Base-by-base conservation (phyloP, 2,113 vertebrate genomes). In the Nannobrachium achirus region DNA sequence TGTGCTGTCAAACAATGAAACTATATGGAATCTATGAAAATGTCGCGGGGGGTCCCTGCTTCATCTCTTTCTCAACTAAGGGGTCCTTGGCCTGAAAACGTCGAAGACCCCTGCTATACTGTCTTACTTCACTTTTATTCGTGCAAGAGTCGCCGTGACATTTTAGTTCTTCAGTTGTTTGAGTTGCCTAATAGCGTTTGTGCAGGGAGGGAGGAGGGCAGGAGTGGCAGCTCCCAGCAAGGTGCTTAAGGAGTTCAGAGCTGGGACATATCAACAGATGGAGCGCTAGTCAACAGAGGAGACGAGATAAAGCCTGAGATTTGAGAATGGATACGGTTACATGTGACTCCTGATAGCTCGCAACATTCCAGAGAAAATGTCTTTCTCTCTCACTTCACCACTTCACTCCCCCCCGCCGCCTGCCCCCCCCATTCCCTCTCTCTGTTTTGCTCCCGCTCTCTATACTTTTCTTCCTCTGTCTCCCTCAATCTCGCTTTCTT, bases 271-370 rank as follows among this genome's bases (percentile, higher is more conserved):
- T 33, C 25, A 33, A 64, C 77, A 62, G 63, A 67, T 53, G 65
- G 68, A 56, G 74, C 15, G 80, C 67, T 71, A 81, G 71, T 86
- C 79, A 80, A 78, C 79, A 82, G 84, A 58, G 0, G 69, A 56
- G 76, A 56, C 56, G 56, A 85, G 82, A 85, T 83, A 79, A 76
- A 78, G 76, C 72, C 48, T 45, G 71, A 86, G 81, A 88, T 83
- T 79, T 87, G 82, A 81, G 79, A 89, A 82, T 20, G 88, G 86
- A 87, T 88, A 86, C 69, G 70, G 86, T 88, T 86, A 80, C 79
- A 79, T 88, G 88, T 85, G 87, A 89, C 85, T 87, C 83, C 77
- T 84, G 83, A 86, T 74, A 73, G 83, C 76, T 87, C 66, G 63
- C 71, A 69, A 76, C 81, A 90, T 90, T 90, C 87, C 85, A 69